A percentile compares a stretch with the other conserved stretches of the same genome.
Conservation (phyloP, 2,888 invertebrate genomes). For the Tillus elongatus region DNA sequence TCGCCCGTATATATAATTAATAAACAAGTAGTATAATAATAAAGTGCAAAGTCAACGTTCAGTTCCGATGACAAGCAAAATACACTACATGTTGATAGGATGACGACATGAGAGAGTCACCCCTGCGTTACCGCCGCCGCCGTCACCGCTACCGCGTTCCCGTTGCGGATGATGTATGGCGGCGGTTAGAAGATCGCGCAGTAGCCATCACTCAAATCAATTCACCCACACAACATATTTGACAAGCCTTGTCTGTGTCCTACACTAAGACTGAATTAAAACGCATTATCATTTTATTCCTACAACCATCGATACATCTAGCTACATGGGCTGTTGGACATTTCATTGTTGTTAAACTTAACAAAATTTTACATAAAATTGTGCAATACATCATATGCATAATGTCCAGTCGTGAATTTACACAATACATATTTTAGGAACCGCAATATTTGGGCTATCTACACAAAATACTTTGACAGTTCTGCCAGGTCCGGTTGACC, state of each 20-base stretch:
- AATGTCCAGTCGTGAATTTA: not conserved
- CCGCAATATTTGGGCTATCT: no score
- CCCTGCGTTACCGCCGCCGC: no score
- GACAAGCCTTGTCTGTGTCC: conserved; percentile 23
- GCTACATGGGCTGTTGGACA: no score
- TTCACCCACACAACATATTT: conserved; percentile 31
- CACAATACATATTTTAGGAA: no score
- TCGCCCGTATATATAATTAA: conserved; percentile 25
- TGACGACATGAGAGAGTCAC: no score
- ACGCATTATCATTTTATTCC: no score
- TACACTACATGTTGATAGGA: no score
- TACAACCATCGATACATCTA: no score
- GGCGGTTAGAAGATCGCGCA: conserved; percentile 49
- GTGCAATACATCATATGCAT: not conserved
- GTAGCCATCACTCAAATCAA: conserved; percentile 50
- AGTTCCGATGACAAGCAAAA: conserved; percentile 31
- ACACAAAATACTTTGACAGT: no score
- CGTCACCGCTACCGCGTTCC: conserved; percentile 37
- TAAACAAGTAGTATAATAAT: conserved; percentile 33
- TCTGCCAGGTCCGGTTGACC: no score
- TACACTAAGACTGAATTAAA: conserved; percentile 17
- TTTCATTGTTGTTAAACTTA: not conserved
- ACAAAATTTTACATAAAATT: not conserved
- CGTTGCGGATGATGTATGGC: conserved; percentile 51
- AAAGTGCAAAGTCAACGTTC: conserved; percentile 31